These are phyloP conservation scores for Cydia splendana DNA, from an alignment of 1,140 invertebrate species.

Conservation along the genomic window DNA sequence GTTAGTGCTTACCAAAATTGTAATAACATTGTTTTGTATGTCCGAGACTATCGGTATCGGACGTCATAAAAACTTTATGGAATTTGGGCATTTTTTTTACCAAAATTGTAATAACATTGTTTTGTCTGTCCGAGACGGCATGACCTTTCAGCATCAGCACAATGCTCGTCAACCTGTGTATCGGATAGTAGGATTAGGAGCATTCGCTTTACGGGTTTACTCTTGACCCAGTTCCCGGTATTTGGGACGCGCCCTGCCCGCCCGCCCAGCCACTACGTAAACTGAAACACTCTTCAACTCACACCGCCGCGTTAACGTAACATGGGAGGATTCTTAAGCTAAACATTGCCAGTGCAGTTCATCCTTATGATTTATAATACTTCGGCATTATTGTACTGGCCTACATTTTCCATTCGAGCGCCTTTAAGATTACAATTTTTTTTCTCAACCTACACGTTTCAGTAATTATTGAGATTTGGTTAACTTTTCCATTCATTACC, in stretches of 20 bases:
- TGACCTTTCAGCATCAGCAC: neutral
- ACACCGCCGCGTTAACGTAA: neutral
- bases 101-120: neutral
- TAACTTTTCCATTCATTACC: too few relatives aligned
- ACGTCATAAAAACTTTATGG: too few relatives aligned
- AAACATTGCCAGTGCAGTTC: too few relatives aligned
- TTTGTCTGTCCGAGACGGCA: neutral
- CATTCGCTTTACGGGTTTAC: constrained; percentile 43
- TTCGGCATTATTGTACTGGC: too few relatives aligned
- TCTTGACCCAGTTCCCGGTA: constrained; percentile 61
- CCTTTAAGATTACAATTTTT: too few relatives aligned
- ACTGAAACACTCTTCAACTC: constrained; percentile 10
- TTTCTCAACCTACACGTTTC: too few relatives aligned
- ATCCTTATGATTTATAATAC: too few relatives aligned
- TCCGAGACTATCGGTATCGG: too few relatives aligned
- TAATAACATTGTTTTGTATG: neutral
- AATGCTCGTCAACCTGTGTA: neutral
- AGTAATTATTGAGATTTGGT: too few relatives aligned
- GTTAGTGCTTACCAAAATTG: neutral
- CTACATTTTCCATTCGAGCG: too few relatives aligned
- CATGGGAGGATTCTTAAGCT: neutral
- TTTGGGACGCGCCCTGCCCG: constrained; percentile 51
- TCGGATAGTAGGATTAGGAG: constrained; percentile 7
- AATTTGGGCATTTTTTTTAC: too few relatives aligned
- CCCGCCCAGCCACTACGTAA: constrained; percentile 33